Conservation (phyloP, 2,113 vertebrate species). For the Eretmodus cyanostictus region DNA sequence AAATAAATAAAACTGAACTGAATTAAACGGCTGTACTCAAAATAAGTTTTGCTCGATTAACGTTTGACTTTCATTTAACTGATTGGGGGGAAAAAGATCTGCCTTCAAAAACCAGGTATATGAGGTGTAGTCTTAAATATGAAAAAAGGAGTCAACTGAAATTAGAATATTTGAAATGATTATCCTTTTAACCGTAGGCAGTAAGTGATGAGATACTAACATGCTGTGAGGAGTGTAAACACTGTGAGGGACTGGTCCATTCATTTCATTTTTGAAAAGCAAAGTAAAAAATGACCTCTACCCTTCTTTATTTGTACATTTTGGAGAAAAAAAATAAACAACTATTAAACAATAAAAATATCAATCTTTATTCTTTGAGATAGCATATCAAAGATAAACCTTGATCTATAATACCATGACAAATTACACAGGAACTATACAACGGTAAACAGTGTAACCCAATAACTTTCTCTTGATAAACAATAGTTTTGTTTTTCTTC, state of each 20-base stretch:
- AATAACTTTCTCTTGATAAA: slow-evolving; percentile 10
- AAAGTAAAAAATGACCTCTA: not conserved
- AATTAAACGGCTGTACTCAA: not conserved
- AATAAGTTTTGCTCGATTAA: not conserved
- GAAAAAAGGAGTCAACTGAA: not conserved
- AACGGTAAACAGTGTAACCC: slow-evolving; percentile 67
- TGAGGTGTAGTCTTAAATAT: not conserved
- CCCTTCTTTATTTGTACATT: not conserved
- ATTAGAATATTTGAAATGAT: not conserved
- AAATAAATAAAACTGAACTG: not conserved
- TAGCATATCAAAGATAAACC: slow-evolving; percentile 83
- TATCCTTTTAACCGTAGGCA: not conserved
- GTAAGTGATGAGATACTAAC: not conserved
- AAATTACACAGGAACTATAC: slow-evolving; percentile 85
- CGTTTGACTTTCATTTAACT: not conserved
- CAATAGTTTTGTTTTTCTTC: not conserved
- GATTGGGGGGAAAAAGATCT: rapidly evolving
- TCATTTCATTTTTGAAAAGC: not conserved
- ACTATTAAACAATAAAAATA: slow-evolving; percentile 71
- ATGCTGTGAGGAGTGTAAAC: not conserved
- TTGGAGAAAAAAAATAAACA: not conserved
- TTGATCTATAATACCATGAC: slow-evolving; percentile 77
- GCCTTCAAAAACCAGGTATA: not conserved
- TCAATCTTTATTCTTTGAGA: slow-evolving; percentile 93
- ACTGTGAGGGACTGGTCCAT: not conserved